phyloP scores from a whole-genome alignment of 2,113 vertebrate species.

The Vulpes lagopus region DNA sequence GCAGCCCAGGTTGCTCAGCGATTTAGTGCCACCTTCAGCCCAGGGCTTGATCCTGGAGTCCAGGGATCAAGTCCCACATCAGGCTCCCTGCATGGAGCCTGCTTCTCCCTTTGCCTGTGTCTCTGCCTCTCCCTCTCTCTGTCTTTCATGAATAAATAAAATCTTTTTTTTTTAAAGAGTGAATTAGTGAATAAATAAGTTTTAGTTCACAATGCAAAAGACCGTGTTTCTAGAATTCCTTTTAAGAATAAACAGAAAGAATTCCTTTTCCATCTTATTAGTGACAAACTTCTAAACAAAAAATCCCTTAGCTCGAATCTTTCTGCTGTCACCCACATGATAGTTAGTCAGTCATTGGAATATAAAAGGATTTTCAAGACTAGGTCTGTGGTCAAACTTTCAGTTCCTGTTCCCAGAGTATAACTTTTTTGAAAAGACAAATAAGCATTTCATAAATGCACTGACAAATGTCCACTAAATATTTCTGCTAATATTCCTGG shows the following conservation, averaged over 20 bases:
- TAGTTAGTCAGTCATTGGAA: not conserved
- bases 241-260: not conserved
- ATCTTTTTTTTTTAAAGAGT: not conserved
- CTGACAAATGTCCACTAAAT: not conserved
- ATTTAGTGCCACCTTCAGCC: too few species aligned
- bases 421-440: slow-evolving; percentile 45
- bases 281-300: not conserved
- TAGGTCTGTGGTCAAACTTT: slow-evolving; percentile 48
- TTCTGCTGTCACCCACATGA: not conserved
- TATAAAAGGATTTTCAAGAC: not conserved
- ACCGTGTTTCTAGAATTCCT: not conserved
- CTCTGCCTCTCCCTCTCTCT: too few species aligned
- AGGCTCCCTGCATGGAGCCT: too few species aligned
- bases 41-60: too few species aligned
- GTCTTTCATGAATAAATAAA: too few species aligned
- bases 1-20: too few species aligned
- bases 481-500: not conserved
- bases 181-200: not conserved
- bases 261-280: not conserved
- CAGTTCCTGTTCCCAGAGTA: not conserved
- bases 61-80: too few species aligned
- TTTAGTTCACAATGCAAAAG: not conserved
- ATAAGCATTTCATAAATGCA: slow-evolving; percentile 13
- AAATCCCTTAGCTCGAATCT: not conserved
- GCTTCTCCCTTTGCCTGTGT: too few species aligned